Evolutionary conservation across 2,113 vertebrate species (phyloP), one percentile per base, ranked within the genome.

Genomic region (Pterocles burchelli): DNA sequence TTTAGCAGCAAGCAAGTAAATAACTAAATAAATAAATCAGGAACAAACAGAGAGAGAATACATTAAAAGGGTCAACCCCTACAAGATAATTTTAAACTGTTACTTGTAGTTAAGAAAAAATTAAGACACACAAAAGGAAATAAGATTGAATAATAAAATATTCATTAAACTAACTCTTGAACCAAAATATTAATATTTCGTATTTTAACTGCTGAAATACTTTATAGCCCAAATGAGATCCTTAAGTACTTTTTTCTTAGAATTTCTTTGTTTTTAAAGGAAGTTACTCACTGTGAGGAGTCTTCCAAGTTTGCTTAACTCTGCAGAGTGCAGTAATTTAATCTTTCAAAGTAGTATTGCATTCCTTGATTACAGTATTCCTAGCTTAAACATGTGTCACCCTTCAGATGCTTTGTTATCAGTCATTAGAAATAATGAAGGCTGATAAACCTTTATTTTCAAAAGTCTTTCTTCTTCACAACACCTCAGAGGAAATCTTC

Each of bases 281-380:
- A 76, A 82, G 31, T 18, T 33, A n/a, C 4, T 71, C 51, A 17
- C 21, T 8, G 5, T 46, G n/a, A 91, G n/a, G 13, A 54, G 28
- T 57, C 76, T 92, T 95, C 18, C 41, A 85, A 92, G 34, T 84
- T 89, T 76, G 17, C 28, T 81, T 90, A 58, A 38, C 43, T 16
- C 11, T 43, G 29, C 65, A 59, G 20, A 85, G 89, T 48, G 66
- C 20, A 97, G 76, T 65, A 92, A 87, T 90, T 67, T 43, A 85
- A 78, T 88, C 95, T 96, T 97, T 91, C 89, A 97, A 96, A 87
- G 55, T 94, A 89, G 87, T 83, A 95, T 93, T 93, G 92, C 76
- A 77, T 93, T 84, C 98, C 96, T 52, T 61, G 24, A 21, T 34
- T 78, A 41, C 4, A 72, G 10, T 28, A 49, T 6, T 63, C 33